These are phyloP conservation scores for Pterois miles DNA, from an alignment of 2,797 vertebrate genomes.

Conservation along the genomic window DNA sequence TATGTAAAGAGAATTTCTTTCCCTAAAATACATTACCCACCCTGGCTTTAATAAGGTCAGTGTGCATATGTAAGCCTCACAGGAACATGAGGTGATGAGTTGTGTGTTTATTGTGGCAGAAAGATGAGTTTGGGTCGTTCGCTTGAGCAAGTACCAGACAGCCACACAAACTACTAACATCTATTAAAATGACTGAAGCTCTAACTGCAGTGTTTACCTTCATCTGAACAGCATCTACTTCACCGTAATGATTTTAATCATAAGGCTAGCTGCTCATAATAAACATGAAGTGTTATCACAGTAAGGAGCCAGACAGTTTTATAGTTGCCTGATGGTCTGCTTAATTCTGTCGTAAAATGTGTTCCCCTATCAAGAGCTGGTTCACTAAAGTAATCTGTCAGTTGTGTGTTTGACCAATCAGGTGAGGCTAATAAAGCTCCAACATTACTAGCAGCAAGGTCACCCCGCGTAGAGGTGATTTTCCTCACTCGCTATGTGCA, in stretches of 20 bases:
- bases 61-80: background rate
- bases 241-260: constrained; percentile 23
- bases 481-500: constrained; percentile 45
- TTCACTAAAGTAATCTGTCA: background rate
- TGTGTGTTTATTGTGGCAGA: background rate
- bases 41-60: background rate
- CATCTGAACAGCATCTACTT: constrained; percentile 6
- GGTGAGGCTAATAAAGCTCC: constrained; percentile 40
- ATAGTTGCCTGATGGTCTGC: constrained; percentile 8
- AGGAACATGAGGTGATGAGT: background rate
- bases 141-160: background rate
- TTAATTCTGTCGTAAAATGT: constrained; percentile 16
- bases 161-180: background rate
- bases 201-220: constrained; percentile 31
- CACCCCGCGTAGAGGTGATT: constrained; percentile 41
- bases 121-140: background rate
- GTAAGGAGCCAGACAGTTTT: constrained; percentile 5
- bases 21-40: background rate
- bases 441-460: constrained; percentile 60
- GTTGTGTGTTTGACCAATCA: constrained; percentile 6
- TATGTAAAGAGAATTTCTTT: too few relatives aligned
- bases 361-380: background rate
- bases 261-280: constrained; percentile 12
- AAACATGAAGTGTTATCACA: constrained; percentile 1
- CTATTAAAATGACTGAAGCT: constrained; percentile 7